Evolutionary conservation across 2,888 invertebrate species (phyloP).

Genomic region (Apodemia mormo): DNA sequence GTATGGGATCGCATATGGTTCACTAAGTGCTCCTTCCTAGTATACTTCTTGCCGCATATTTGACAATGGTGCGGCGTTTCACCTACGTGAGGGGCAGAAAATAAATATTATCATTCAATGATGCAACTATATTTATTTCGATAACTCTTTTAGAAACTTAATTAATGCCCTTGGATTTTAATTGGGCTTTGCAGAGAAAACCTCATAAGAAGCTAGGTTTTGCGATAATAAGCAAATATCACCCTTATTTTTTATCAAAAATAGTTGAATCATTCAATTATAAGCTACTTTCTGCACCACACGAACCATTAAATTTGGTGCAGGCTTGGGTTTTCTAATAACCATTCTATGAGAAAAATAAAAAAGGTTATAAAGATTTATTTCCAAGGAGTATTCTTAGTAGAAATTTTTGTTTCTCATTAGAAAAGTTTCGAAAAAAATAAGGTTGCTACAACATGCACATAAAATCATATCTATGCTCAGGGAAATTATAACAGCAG

Average conservation of each 20-base stretch:
- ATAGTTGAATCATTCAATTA: conserved; percentile 80
- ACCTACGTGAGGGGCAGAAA: conserved; percentile 82
- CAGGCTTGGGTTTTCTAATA: conserved; percentile 65
- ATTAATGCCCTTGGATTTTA: conserved; percentile 1
- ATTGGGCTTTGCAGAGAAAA: not conserved
- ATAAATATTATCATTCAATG: conserved; percentile 78
- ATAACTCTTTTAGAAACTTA: conserved; percentile 7
- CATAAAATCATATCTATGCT: not conserved
- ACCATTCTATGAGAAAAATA: conserved; percentile 21
- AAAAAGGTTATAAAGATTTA: not conserved
- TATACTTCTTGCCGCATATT: conserved; percentile 93
- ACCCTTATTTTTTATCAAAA: conserved; percentile 31
- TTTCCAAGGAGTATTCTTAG: not conserved
- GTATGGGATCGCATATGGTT: conserved; percentile 95
- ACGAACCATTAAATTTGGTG: conserved; percentile 56
- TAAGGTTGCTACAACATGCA: conserved; percentile 17
- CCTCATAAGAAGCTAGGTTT: not conserved
- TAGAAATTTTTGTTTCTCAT: conserved; percentile 2
- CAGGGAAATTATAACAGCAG: not conserved
- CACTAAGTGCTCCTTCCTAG: conserved; percentile 92
- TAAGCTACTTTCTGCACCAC: conserved; percentile 75
- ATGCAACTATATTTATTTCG: conserved; percentile 67
- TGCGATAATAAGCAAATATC: conserved; percentile 14
- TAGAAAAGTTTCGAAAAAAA: conserved; percentile 16
- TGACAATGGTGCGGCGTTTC: conserved; percentile 94